phyloP scores from a whole-genome alignment of 64 coral and sea anemone genomes.

The Catalaphyllia jardinei region DNA sequence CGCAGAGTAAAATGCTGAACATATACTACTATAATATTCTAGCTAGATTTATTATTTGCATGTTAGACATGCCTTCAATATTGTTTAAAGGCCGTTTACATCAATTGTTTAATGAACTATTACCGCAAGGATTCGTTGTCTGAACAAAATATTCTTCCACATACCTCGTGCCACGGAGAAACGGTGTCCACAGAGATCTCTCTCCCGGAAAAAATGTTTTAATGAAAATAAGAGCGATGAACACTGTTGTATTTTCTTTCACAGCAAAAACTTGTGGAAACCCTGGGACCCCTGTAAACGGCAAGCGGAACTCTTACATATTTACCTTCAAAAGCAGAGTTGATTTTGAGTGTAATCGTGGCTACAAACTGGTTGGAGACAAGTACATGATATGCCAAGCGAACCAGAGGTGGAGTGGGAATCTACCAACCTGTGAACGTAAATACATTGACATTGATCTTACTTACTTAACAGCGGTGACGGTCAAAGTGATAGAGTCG shows the following conservation, averaged over 20 bases:
- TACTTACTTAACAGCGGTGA: background rate
- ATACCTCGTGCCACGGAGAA: too few species aligned
- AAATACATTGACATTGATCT: background rate
- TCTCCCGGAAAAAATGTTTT: too few species aligned
- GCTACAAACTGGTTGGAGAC: slow-evolving; percentile 37
- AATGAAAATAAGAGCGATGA: background rate
- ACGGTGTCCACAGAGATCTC: too few species aligned
- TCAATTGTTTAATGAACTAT: too few species aligned
- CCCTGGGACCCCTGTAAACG: slow-evolving; percentile 48
- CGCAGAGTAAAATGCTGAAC: too few species aligned
- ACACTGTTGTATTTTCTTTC: background rate
- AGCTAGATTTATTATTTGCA: too few species aligned
- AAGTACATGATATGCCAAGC: slow-evolving; percentile 46
- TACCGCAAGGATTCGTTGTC: too few species aligned
- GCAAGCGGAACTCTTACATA: slow-evolving; percentile 16
- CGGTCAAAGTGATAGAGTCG: background rate
- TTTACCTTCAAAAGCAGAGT: slow-evolving; percentile 65
- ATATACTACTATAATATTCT: too few species aligned
- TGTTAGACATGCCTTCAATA: too few species aligned
- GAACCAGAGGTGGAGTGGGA: slow-evolving; percentile 67
- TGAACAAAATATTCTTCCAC: too few species aligned
- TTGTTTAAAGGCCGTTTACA: too few species aligned
- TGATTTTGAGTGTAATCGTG: slow-evolving; percentile 44
- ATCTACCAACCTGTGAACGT: slow-evolving; percentile 57
- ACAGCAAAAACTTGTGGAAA: slow-evolving; percentile 70